phyloP scores from a whole-genome alignment of 2,797 vertebrate species.

The Paratrypauchen microcephalus region DNA sequence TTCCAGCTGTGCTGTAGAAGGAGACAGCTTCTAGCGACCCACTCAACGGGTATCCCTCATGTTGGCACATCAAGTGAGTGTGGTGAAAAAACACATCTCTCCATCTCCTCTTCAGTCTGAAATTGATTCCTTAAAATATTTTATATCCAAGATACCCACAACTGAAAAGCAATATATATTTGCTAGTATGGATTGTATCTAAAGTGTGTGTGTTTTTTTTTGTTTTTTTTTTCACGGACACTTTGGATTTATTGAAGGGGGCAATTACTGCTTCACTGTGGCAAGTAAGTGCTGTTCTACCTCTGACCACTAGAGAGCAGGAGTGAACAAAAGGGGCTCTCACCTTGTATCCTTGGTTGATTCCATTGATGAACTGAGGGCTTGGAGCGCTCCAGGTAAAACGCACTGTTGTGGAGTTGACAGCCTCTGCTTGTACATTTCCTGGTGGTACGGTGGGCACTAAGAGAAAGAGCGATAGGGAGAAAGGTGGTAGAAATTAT shows the following conservation, averaged over 20 bases:
- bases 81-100: not conserved
- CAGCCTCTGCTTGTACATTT: slow-evolving; percentile 88
- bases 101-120: not conserved
- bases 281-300: slow-evolving; percentile 21
- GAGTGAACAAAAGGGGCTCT: slow-evolving; percentile 48
- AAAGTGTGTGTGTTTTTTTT: not conserved
- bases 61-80: not conserved
- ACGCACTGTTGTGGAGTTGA: slow-evolving; percentile 94
- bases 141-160: not conserved
- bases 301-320: slow-evolving; percentile 71
- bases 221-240: not conserved
- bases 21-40: not conserved
- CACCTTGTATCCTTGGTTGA: slow-evolving; percentile 99
- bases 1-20: not conserved
- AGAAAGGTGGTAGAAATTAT: slow-evolving; percentile 21
- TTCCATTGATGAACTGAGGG: slow-evolving; percentile 98
- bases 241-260: not conserved
- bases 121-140: not conserved
- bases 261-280: not conserved
- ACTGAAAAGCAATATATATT: not conserved
- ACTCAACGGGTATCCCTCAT: not conserved
- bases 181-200: not conserved
- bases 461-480: slow-evolving; percentile 66
- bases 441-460: slow-evolving; percentile 95
- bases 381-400: slow-evolving; percentile 98